Evolutionary conservation across 2,888 invertebrate genomes (phyloP).

Genomic region (Xylophagus ater): DNA sequence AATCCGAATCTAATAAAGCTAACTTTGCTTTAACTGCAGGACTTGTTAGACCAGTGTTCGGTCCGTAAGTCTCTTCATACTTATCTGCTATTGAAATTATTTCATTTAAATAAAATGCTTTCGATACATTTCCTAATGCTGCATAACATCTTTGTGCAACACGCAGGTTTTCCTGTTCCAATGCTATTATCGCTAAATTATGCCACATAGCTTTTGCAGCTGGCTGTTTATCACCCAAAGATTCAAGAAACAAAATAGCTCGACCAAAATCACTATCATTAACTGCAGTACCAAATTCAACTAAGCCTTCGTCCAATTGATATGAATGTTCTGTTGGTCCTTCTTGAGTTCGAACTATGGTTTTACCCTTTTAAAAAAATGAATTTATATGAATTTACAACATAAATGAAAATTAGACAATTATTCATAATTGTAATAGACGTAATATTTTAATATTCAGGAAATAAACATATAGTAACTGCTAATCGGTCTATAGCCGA

Average conservation of each 20-base stretch:
- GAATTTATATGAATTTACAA: too few species aligned
- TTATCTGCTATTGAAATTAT: constrained; percentile 52
- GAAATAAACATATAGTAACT: too few species aligned
- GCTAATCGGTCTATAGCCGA: too few species aligned
- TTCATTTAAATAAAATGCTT: constrained; percentile 61
- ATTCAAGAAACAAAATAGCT: constrained; percentile 69
- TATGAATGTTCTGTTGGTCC: constrained; percentile 57
- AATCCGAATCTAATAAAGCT: constrained; percentile 75
- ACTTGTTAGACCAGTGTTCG: constrained; percentile 52
- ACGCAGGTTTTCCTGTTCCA: constrained; percentile 54
- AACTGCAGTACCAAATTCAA: constrained; percentile 85
- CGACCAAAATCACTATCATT: constrained; percentile 84
- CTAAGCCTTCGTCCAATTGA: constrained; percentile 71
- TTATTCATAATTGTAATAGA: too few species aligned
- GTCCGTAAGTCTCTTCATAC: constrained; percentile 44
- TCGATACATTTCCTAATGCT: constrained; percentile 84
- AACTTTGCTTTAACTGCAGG: constrained; percentile 77
- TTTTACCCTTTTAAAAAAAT: constrained; percentile 45
- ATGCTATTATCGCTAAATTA: constrained; percentile 76
- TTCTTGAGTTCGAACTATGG: constrained; percentile 61
- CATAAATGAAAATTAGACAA: too few species aligned
- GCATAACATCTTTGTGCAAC: constrained; percentile 40
- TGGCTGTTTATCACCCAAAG: constrained; percentile 53
- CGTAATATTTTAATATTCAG: too few species aligned
- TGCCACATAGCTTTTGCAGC: constrained; percentile 92